phyloP scores from a whole-genome alignment of 2,797 vertebrate species.

The Chrosomus eos region DNA sequence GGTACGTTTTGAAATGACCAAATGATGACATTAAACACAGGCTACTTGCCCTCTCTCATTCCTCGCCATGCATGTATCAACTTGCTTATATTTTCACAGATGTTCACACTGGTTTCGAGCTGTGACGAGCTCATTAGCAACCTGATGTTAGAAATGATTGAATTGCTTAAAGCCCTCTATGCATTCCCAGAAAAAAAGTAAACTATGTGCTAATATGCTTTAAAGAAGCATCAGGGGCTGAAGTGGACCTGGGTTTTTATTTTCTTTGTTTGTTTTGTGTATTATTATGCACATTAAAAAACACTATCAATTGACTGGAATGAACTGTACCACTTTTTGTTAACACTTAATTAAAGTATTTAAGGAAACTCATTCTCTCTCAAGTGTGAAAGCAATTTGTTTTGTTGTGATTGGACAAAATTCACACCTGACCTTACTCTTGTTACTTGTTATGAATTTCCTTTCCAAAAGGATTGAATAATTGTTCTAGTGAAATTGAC shows the following conservation, averaged over 20 bases:
- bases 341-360: conserved; percentile 49
- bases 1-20: conserved; percentile 27
- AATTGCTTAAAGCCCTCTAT: conserved; percentile 35
- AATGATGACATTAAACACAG: conserved; percentile 31
- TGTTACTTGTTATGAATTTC: conserved; percentile 16
- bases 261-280: neutral
- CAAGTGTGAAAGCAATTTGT: conserved; percentile 13
- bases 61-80: conserved; percentile 27
- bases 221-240: neutral
- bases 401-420: neutral
- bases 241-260: neutral
- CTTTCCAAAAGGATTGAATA: neutral
- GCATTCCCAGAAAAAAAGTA: conserved; percentile 29
- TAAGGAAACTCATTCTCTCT: conserved; percentile 15
- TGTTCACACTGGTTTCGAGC: conserved; percentile 39
- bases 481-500: neutral
- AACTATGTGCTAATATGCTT: conserved; percentile 13
- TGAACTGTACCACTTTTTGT: conserved; percentile 32
- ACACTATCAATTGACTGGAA: conserved; percentile 41
- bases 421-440: neutral
- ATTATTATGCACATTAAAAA: conserved; percentile 30
- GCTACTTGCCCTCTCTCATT: conserved; percentile 2
- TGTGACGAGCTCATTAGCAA: conserved; percentile 27
- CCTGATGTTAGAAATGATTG: conserved; percentile 38
- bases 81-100: conserved; percentile 34